Evolutionary conservation across 1,140 invertebrate species (phyloP).

Genomic region (Lasaia peninsularis): DNA sequence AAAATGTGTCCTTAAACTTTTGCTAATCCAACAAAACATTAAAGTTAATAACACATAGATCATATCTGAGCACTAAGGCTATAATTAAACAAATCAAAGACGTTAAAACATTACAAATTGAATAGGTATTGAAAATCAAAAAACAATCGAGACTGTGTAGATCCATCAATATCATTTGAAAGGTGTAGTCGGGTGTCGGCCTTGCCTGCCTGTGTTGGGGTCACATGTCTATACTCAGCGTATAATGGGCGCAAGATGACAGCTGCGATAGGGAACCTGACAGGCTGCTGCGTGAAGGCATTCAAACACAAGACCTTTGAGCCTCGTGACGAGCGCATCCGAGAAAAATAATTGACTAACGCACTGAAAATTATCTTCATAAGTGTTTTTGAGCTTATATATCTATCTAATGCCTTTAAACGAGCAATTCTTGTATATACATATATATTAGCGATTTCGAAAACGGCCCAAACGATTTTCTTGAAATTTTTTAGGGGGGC

Average conservation of each 20-base stretch:
- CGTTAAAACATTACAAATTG: constrained; percentile 20
- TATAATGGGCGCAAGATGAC: constrained; percentile 60
- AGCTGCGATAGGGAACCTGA: constrained; percentile 38
- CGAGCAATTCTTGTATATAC: too few species aligned
- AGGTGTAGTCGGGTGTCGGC: constrained; percentile 2
- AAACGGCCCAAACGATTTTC: too few species aligned
- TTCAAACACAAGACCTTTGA: background rate
- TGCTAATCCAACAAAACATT: background rate
- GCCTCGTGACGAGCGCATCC: background rate
- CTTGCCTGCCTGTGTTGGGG: constrained; percentile 49
- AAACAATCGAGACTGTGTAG: constrained; percentile 30
- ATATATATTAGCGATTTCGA: too few species aligned
- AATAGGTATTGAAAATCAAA: constrained; percentile 27
- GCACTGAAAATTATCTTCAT: background rate
- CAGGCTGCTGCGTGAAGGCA: constrained; percentile 7
- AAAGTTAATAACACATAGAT: background rate
- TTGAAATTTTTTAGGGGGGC: too few species aligned
- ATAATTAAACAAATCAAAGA: constrained; percentile 5
- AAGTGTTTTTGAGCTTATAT: background rate
- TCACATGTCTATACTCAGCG: constrained; percentile 43
- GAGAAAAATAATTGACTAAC: background rate
- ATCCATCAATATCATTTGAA: constrained; percentile 24
- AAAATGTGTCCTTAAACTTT: background rate
- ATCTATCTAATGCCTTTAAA: too few species aligned
- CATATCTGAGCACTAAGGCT: background rate